A percentile compares a stretch with the other conserved stretches of the same genome.
These are phyloP conservation scores for Apamea epomidion DNA, from an alignment of 2,888 invertebrate species.

Conservation along the genomic window DNA sequence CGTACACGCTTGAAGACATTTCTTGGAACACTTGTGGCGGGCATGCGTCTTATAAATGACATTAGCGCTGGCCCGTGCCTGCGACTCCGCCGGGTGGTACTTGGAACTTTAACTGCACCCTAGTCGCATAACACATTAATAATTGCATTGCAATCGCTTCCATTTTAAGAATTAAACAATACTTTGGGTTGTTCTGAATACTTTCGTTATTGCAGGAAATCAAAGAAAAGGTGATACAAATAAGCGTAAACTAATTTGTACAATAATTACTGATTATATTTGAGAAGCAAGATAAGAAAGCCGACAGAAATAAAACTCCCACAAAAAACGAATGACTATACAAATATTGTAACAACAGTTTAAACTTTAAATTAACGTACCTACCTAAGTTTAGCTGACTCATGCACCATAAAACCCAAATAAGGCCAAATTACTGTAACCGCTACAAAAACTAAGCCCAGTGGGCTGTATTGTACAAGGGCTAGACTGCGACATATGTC, in stretches of 20 bases:
- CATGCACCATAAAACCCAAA: slow-evolving; percentile 47
- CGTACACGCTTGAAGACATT: slow-evolving; percentile 32
- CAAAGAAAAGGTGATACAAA: background rate
- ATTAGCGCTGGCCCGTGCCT: background rate
- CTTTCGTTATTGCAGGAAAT: background rate
- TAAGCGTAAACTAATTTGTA: background rate
- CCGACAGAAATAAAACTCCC: background rate
- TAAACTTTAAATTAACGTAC: slow-evolving; percentile 35
- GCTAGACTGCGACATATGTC: slow-evolving; percentile 77
- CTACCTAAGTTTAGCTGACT: slow-evolving; percentile 49
- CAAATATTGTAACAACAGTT: slow-evolving; percentile 19
- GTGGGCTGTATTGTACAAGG: slow-evolving; percentile 24
- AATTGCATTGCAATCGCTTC: background rate
- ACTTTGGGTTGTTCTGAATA: background rate
- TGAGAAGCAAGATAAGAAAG: background rate
- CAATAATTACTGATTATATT: too few species aligned
- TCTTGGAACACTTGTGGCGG: slow-evolving; percentile 45
- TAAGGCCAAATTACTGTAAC: slow-evolving; percentile 34
- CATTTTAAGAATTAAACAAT: background rate
- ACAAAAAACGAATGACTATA: background rate
- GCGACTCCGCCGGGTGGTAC: background rate
- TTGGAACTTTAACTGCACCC: background rate
- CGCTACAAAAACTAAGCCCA: slow-evolving; percentile 34
- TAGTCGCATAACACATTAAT: background rate
- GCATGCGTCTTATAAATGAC: slow-evolving; percentile 18